Evolutionary conservation across 2,113 vertebrate genomes (phyloP).

Genomic region (Hemiscyllium ocellatum): DNA sequence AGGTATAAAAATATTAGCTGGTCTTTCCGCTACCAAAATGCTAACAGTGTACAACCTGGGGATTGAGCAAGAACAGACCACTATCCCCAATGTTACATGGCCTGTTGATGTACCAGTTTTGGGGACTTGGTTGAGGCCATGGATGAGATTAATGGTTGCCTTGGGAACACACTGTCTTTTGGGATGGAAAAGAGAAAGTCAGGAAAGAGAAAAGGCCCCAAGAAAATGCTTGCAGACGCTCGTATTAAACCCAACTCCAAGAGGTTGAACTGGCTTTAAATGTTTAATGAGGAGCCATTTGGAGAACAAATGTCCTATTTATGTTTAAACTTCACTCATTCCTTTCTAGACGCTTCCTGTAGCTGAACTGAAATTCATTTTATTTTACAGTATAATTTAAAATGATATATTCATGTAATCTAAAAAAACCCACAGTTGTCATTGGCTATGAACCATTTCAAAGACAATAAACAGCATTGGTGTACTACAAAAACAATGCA

Average conservation of each 20-base stretch:
- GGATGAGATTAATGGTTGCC: neutral
- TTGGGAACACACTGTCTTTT: neutral
- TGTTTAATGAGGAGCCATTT: neutral
- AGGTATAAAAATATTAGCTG: neutral
- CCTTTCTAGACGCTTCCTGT: neutral
- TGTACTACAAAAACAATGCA: slow-evolving; percentile 21
- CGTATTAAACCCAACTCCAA: neutral
- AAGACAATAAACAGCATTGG: neutral
- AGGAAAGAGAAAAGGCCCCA: too few species aligned
- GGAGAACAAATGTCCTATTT: neutral
- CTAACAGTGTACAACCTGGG: neutral
- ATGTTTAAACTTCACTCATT: neutral
- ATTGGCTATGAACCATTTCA: slow-evolving; percentile 2
- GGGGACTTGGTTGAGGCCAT: neutral
- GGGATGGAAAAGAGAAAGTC: neutral
- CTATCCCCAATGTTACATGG: neutral
- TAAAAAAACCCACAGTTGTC: slow-evolving; percentile 3
- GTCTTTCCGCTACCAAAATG: neutral
- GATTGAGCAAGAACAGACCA: neutral
- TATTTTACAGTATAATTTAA: slow-evolving; percentile 28
- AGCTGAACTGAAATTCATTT: slow-evolving; percentile 15
- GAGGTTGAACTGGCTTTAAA: neutral
- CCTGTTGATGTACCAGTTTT: neutral
- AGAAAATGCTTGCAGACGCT: neutral
- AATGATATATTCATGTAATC: neutral